Base-by-base conservation (phyloP, 1,140 invertebrate genomes). In the Lordiphosa stackelbergi region DNA sequence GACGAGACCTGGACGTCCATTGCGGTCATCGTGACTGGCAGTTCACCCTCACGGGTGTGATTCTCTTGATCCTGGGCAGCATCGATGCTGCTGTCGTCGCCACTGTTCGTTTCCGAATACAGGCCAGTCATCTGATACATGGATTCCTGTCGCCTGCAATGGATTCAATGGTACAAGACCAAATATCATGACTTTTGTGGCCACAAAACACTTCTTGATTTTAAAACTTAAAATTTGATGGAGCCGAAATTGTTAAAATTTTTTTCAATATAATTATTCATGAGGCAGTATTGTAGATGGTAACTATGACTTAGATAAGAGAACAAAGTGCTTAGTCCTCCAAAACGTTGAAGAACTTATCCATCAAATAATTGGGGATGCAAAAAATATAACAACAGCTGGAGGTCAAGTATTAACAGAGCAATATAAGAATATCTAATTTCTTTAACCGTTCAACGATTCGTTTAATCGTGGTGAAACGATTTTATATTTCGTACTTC, bases 61-160 rank as follows among this genome's bases (percentile, higher is more conserved):
- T 45, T 19, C 16, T 49, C 45, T 6, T 51, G 54, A 37, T 78
- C 78, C 11, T 77, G 65, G n/a, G 61, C 69, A 12, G 70, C 86
- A 60, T 89, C 89, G 53, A 88, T 87, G 57, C 87, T 88, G 45
- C 88, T 89, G 41, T 90, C 90, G 55, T 90, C 90, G 53, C 89
- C 88, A 47, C 89, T 90, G 28, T 91, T 90, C 10, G 90, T 91
- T 66, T 94, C 93, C 41, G 93, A 92, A 84, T 95, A 95, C 11
- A 95, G 89, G n/a, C 94, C 94, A 13, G 94, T 95, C 93, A 95
- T 94, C 31, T 93, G 93, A 87, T 95, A 95, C 93, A 94, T 94
- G 68, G 93, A 94, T 87, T 95, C 94, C 89, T 94, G 94, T 79
- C 93, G 90, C 77, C 93, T 91, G 69, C 51, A 84, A 84, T 40